Evolutionary conservation across 2,113 vertebrate genomes (phyloP), one percentile per base, ranked within the genome.

Genomic region (Nestor notabilis): DNA sequence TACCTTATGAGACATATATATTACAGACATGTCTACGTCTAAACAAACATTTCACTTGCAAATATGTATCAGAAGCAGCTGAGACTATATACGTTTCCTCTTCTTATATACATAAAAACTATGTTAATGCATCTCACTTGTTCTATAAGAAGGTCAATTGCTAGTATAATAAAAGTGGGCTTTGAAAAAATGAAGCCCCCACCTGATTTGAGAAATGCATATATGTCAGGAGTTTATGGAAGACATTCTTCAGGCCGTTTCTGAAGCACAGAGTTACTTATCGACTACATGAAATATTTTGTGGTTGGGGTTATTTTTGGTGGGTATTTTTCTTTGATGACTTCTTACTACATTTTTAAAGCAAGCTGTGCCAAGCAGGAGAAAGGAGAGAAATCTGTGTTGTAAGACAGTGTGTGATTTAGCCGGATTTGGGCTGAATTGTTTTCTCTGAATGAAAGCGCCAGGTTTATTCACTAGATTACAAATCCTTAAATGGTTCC

Each of bases 401-500:
- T 83, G 50, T 66, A 68, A 53, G 43, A 28, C 55, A 29, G 11
- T 0, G 0, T 46, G 61, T 74, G 60, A 80, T 93, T 94, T 87
- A 87, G 56, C 47, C 78, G 64, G 85, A 85, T 87, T 94, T 80
- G 10, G 58, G 19, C 52, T 83, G 74, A 92, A 75, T 33, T 72
- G 13, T 87, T 97, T 96, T 96, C 86, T 90, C 94, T 91, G 83
- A 96, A 94, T 95, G 94, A 86, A 96, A 96, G 50, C 0, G 0
- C 41, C 13, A 29, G 24, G 58, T 95, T 93, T 96, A 95, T 90
- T 96, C 95, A 94, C 83, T 61, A 87, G 78, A 87, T 93, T 91
- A 91, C 89, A 94, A 90, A 95, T 50, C 82, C 75, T 88, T 96
- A 95, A 96, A 97, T 1, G 2, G 58, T 72, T 93, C 93, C 92